These are phyloP conservation scores for Hoplostethus atlanticus DNA, from an alignment of 2,797 vertebrate species.

Conservation along the genomic window DNA sequence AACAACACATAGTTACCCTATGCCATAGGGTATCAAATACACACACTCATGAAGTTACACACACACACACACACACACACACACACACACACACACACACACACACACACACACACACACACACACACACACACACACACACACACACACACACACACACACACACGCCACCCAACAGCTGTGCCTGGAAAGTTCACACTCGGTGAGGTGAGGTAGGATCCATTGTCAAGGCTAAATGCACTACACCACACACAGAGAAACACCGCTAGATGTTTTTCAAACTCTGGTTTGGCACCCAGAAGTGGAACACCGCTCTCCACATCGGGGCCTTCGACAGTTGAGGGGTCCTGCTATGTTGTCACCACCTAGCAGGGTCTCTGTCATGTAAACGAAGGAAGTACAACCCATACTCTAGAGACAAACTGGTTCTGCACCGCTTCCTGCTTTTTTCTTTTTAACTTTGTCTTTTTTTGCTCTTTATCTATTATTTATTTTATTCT, in stretches of 20 bases:
- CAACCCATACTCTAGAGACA: conserved; percentile 10
- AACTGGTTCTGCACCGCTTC: too few species aligned
- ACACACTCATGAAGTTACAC: not conserved
- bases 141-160: not conserved
- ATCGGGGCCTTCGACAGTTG: too few species aligned
- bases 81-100: conserved; percentile 17
- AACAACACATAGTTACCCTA: not conserved
- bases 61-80: too few species aligned
- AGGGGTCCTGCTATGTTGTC: conserved; percentile 3
- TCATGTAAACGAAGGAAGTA: conserved; percentile 1
- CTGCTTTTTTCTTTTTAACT: too few species aligned
- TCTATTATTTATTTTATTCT: too few species aligned
- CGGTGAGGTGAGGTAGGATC: conserved; percentile 31
- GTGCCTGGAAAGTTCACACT: conserved; percentile 63
- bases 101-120: not conserved
- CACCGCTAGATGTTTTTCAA: conserved; percentile 29
- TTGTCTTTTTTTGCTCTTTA: too few species aligned
- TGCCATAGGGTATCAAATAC: not conserved
- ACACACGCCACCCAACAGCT: conserved; percentile 55
- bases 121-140: conserved; percentile 18
- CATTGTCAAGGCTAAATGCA: conserved; percentile 32
- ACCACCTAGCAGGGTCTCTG: conserved; percentile 1
- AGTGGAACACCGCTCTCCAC: not conserved
- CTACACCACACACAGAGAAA: conserved; percentile 10
- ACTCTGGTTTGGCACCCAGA: conserved; percentile 16